Evolutionary conservation across 2,797 vertebrate genomes (phyloP).

Genomic region (Thalassophryne amazonica): DNA sequence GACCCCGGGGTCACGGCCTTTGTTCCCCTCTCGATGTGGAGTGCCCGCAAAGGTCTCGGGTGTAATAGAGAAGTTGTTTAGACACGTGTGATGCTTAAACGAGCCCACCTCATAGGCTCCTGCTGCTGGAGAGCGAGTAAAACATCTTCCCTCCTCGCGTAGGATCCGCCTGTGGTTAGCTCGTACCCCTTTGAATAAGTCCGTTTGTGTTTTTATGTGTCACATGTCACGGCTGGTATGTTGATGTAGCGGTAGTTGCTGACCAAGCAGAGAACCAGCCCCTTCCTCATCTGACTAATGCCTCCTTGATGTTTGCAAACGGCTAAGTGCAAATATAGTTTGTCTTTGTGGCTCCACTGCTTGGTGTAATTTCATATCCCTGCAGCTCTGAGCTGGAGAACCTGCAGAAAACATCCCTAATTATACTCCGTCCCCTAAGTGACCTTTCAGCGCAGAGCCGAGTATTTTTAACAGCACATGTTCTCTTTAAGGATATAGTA

Average conservation of each 20-base stretch:
- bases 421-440: background rate
- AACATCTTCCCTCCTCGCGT: constrained; percentile 5
- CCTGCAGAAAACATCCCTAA: background rate
- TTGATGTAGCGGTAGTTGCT: constrained; percentile 41
- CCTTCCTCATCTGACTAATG: constrained; percentile 1
- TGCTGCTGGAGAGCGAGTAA: constrained; percentile 38
- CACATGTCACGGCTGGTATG: constrained; percentile 18
- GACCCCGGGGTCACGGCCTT: constrained; percentile 92
- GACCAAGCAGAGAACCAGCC: constrained; percentile 30
- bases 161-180: constrained; percentile 24
- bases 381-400: constrained; percentile 4
- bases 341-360: constrained; percentile 40
- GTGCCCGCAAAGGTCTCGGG: constrained; percentile 84
- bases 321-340: constrained; percentile 43
- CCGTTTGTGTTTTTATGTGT: constrained; percentile 29
- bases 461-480: too few species aligned
- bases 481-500: too few species aligned
- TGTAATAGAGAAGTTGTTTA: constrained; percentile 91
- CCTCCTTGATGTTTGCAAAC: constrained; percentile 40
- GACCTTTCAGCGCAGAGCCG: background rate
- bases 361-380: constrained; percentile 18
- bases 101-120: constrained; percentile 63
- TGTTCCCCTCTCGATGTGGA: constrained; percentile 87
- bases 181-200: constrained; percentile 21
- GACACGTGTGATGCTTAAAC: constrained; percentile 83